A percentile compares a stretch with the other conserved stretches of the same genome.
These are phyloP conservation scores for Acleris holmiana DNA, from an alignment of 2,888 invertebrate genomes.

Conservation along the genomic window DNA sequence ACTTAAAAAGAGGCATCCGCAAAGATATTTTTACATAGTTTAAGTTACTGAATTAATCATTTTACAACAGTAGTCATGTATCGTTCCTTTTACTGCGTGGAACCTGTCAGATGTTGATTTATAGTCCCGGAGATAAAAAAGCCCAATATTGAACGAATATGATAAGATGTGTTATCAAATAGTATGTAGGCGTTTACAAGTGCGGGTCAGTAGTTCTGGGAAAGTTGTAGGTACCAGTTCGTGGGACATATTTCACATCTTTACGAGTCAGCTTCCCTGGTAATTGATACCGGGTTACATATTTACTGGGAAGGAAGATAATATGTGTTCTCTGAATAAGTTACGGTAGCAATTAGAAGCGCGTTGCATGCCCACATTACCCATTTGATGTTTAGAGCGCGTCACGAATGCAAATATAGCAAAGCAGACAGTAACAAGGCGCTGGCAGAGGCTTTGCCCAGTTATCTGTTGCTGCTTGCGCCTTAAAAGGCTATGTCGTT, in stretches of 20 bases:
- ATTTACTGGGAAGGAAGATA: conserved; percentile 10
- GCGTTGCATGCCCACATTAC: neutral
- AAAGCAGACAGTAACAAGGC: conserved; percentile 56
- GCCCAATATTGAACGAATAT: neutral
- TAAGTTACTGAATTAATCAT: no score
- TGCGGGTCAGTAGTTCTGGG: conserved; percentile 24
- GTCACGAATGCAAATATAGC: conserved; percentile 49
- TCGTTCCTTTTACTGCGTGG: no score
- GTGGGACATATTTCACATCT: conserved; percentile 13
- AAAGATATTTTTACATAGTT: no score
- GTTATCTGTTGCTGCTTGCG: conserved; percentile 40
- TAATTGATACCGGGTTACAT: conserved; percentile 19
- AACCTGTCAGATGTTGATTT: no score
- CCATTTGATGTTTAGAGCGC: conserved; percentile 41
- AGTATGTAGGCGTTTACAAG: conserved; percentile 10
- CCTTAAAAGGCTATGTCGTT: conserved; percentile 47
- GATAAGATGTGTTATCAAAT: conserved; percentile 19
- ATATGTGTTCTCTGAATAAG: conserved; percentile 15
- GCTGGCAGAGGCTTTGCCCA: conserved; percentile 52
- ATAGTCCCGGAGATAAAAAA: no score
- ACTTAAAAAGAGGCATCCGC: no score
- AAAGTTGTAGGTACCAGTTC: conserved; percentile 23
- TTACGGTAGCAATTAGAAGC: conserved; percentile 10
- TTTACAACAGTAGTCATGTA: no score
- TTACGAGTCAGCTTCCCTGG: conserved; percentile 15